Evolutionary conservation across 2,797 vertebrate genomes (phyloP).

Genomic region (Halcyon badia): DNA sequence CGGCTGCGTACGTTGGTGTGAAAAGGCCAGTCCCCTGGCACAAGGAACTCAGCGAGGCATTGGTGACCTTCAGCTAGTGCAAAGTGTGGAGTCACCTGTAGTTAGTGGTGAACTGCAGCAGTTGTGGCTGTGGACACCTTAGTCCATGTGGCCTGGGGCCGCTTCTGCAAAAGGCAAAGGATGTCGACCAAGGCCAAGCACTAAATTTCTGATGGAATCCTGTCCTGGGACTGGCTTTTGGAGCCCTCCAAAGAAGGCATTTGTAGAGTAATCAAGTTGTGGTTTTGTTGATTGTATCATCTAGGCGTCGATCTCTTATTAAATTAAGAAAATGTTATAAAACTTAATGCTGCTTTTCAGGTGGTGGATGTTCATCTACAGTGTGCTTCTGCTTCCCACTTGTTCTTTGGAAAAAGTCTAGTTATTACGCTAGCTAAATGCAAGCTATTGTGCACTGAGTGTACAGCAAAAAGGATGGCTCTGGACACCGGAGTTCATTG

Average conservation of each 20-base stretch:
- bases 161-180: fast-evolving
- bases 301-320: background rate
- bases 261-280: background rate
- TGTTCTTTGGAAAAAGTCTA: background rate
- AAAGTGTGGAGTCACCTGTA: fast-evolving
- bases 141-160: fast-evolving
- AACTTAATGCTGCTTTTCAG: fast-evolving
- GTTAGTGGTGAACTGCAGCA: fast-evolving
- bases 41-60: fast-evolving
- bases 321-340: background rate
- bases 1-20: fast-evolving
- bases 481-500: background rate
- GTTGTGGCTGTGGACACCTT: fast-evolving
- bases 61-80: fast-evolving
- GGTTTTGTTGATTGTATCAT: fast-evolving
- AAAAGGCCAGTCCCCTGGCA: fast-evolving
- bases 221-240: background rate
- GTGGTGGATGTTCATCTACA: background rate
- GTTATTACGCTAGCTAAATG: background rate
- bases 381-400: fast-evolving
- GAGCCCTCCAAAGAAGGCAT: background rate
- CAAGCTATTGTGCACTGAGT: background rate
- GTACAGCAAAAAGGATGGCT: background rate
- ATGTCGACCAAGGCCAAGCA: background rate
- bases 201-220: fast-evolving